Evolutionary conservation across 1,140 invertebrate species (phyloP).

Genomic region (Andrena cerasifolii): DNA sequence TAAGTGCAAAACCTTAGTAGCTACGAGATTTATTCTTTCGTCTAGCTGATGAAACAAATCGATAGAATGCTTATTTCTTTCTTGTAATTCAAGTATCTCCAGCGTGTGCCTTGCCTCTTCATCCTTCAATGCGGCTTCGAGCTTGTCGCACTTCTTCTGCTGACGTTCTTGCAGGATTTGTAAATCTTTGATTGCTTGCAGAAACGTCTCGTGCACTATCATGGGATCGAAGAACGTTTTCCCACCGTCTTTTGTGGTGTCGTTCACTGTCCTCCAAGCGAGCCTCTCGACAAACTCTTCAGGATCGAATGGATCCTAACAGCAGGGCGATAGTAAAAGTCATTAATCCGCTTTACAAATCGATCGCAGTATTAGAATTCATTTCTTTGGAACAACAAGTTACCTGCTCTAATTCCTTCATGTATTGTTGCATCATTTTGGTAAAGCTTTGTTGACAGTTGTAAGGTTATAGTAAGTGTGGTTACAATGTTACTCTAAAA

Average conservation of each 20-base stretch:
- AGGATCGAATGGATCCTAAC: constrained; percentile 96
- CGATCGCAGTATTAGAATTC: neutral
- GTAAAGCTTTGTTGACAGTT: constrained; percentile 14
- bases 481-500: constrained; percentile 17
- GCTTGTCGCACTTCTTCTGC: constrained; percentile 92
- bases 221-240: constrained; percentile 89
- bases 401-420: constrained; percentile 91
- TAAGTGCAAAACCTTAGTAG: constrained; percentile 98
- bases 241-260: constrained; percentile 86
- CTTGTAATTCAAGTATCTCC: constrained; percentile 92
- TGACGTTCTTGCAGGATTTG: constrained; percentile 92
- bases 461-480: constrained; percentile 10
- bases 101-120: constrained; percentile 93
- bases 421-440: constrained; percentile 92
- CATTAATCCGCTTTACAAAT: neutral
- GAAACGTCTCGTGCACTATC: constrained; percentile 94
- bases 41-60: constrained; percentile 96
- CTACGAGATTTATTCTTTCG: constrained; percentile 97
- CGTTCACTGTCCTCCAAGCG: constrained; percentile 95
- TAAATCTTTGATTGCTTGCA: constrained; percentile 93
- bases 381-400: constrained; percentile 26
- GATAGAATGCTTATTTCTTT: constrained; percentile 94
- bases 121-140: constrained; percentile 92
- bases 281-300: constrained; percentile 98
- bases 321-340: neutral